phyloP scores from a whole-genome alignment of 2,113 vertebrate species.

The Serilophus lunatus region DNA sequence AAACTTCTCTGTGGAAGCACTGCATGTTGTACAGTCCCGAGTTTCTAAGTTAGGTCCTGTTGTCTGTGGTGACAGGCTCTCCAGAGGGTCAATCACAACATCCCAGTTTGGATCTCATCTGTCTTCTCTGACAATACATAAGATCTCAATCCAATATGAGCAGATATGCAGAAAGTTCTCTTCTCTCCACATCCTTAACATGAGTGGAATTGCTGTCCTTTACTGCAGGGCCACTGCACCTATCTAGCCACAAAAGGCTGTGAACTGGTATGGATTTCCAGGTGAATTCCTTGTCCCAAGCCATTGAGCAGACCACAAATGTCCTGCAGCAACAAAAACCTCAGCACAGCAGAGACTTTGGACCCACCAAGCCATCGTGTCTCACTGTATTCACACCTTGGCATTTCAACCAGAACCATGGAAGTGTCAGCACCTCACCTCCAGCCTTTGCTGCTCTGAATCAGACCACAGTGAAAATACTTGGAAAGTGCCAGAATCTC shows the following conservation, averaged over 20 bases:
- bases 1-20: rapidly evolving
- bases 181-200: rapidly evolving
- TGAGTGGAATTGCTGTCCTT: rapidly evolving
- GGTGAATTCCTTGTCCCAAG: neutral
- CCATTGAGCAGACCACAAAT: rapidly evolving
- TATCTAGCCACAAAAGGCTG: neutral
- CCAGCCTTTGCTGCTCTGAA: neutral
- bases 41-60: neutral
- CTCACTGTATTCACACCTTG: neutral
- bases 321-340: neutral
- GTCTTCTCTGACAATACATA: rapidly evolving
- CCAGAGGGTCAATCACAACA: neutral
- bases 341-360: neutral
- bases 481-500: neutral
- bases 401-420: neutral
- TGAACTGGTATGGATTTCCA: neutral
- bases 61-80: neutral
- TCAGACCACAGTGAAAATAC: neutral
- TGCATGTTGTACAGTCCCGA: neutral
- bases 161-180: neutral
- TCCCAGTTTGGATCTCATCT: neutral
- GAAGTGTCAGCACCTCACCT: neutral
- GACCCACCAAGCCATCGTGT: rapidly evolving
- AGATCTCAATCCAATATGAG: rapidly evolving
- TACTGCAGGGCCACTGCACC: neutral